Conservation (phyloP, 2,797 vertebrate genomes). For the Oreochromis grahami region DNA sequence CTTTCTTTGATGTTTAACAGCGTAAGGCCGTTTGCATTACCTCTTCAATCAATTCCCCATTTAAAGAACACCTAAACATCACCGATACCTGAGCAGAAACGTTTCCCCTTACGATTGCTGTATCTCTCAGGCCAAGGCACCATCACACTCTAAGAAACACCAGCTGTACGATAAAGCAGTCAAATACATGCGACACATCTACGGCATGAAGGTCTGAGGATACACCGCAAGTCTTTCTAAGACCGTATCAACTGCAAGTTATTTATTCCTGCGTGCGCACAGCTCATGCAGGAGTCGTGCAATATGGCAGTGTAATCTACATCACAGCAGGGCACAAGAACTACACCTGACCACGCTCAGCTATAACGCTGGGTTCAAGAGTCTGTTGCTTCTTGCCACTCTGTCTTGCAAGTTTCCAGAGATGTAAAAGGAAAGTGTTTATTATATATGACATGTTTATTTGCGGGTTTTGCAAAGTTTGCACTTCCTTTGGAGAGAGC, state of each 20-base stretch:
- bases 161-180: neutral
- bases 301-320: neutral
- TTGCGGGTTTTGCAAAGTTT: neutral
- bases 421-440: neutral
- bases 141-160: neutral
- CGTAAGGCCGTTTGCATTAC: slow-evolving; percentile 46
- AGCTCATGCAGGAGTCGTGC: neutral
- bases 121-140: neutral
- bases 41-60: slow-evolving; percentile 64
- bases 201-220: neutral
- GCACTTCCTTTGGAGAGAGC: neutral
- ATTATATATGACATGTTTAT: neutral
- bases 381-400: neutral
- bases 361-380: neutral
- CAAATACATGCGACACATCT: neutral
- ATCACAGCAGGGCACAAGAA: neutral
- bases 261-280: neutral
- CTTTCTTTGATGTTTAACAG: slow-evolving; percentile 70
- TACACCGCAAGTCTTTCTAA: neutral
- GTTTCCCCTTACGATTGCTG: neutral
- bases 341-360: neutral
- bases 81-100: slow-evolving; percentile 30
- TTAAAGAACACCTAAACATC: slow-evolving; percentile 58
- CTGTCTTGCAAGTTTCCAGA: neutral
- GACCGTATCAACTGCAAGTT: neutral